A percentile compares a stretch with the other conserved stretches of the same genome.
phyloP scores from a whole-genome alignment of 2,888 invertebrate species.

The Charanyca ferruginea region DNA sequence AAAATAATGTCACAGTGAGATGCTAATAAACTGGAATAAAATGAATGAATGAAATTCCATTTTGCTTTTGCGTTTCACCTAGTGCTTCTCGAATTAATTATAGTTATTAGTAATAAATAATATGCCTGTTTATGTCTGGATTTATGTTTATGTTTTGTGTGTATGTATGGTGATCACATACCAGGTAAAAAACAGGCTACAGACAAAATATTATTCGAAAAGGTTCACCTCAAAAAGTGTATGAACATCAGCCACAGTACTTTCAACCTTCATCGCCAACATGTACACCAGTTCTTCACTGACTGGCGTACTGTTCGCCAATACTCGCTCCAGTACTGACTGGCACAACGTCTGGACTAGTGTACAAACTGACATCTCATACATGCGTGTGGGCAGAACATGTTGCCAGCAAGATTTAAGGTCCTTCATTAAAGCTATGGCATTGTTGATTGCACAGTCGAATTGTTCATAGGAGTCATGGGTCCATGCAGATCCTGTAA shows the following conservation, averaged over 20 bases:
- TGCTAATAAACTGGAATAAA: too few relatives aligned
- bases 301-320: slow-evolving; percentile 76
- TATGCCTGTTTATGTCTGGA: too few relatives aligned
- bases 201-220: too few relatives aligned
- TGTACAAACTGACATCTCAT: slow-evolving; percentile 80
- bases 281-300: slow-evolving; percentile 81
- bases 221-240: slow-evolving; percentile 80
- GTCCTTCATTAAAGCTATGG: slow-evolving; percentile 77
- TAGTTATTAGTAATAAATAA: neutral
- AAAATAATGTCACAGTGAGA: too few relatives aligned
- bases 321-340: slow-evolving; percentile 76
- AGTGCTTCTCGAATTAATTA: too few relatives aligned
- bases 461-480: slow-evolving; percentile 80
- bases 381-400: slow-evolving; percentile 82
- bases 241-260: slow-evolving; percentile 71
- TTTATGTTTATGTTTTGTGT: too few relatives aligned
- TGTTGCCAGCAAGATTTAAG: slow-evolving; percentile 78
- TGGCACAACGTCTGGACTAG: slow-evolving; percentile 79
- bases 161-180: too few relatives aligned
- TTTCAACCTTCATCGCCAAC: slow-evolving; percentile 78
- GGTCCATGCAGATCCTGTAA: slow-evolving; percentile 73
- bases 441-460: slow-evolving; percentile 80
- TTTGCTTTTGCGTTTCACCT: slow-evolving; percentile 13
- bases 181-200: too few relatives aligned
- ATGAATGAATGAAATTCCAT: slow-evolving; percentile 8